phyloP scores from a whole-genome alignment of 1,140 invertebrate species.

The Akabosia matsudoensis region DNA sequence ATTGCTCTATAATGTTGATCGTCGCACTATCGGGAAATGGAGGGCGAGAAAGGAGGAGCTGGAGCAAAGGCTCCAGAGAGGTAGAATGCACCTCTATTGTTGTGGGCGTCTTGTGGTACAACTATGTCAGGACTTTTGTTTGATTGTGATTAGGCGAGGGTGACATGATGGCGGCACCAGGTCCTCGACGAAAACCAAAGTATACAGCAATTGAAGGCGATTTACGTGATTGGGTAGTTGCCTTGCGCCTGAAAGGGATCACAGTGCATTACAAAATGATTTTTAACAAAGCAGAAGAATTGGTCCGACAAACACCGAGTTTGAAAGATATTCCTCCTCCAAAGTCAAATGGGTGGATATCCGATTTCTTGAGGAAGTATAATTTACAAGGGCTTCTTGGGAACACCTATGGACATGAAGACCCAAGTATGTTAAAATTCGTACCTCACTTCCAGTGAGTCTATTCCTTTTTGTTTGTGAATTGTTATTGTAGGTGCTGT shows the following conservation, averaged over 20 bases:
- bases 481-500: too few species aligned
- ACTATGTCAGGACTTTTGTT: not conserved
- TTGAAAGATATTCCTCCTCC: not conserved
- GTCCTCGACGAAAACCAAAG: not conserved
- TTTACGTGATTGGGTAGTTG: not conserved
- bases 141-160: not conserved
- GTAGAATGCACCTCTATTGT: not conserved
- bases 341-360: not conserved
- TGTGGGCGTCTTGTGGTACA: not conserved
- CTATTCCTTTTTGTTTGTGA: too few species aligned
- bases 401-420: not conserved
- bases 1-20: slow-evolving; percentile 2
- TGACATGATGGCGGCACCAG: not conserved
- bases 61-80: not conserved
- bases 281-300: not conserved
- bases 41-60: not conserved
- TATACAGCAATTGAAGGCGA: slow-evolving; percentile 6
- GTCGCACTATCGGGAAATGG: not conserved
- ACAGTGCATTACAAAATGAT: not conserved
- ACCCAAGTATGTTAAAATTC: not conserved
- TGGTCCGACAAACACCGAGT: not conserved
- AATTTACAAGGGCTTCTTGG: not conserved
- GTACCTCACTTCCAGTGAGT: too few species aligned
- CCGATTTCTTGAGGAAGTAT: not conserved
- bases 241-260: not conserved